Base-by-base conservation (phyloP, 1,140 invertebrate genomes). In the Andrena cerasifolii region DNA sequence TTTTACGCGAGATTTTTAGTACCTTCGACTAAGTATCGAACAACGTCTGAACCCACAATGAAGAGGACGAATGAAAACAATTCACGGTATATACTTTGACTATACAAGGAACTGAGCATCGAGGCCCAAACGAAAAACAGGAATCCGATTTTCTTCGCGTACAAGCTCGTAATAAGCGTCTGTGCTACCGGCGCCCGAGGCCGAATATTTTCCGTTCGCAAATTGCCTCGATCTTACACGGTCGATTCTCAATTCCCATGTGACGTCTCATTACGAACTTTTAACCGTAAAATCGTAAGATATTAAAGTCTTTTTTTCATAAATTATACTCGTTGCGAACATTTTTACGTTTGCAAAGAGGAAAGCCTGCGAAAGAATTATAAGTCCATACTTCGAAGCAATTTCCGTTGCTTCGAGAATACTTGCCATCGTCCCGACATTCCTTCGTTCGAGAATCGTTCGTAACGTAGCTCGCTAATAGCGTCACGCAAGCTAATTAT, bases 401-500 rank as follows among this genome's bases (percentile, higher is more conserved):
- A 63, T 61, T 51, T 72, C 56, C 45, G 6, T 62, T 16, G 6
- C 16, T 24, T 73, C n/a, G 24, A 28, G 47, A 58, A 24, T 45
- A 59, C 14, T 59, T 47, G 28, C 12, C 53, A 16, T 21, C 26
- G 24, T 10, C 16, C 2, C 26, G 0, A 5, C 26, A 26, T 49
- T 72, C 28, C 14, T 51, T 51, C 28, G 26, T 16, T 56, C 8
- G 33, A 45, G 65, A 40, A 75, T 66, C 33, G 53, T 54, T 33
- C 36, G 10, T 36, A 75, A 43, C n/a, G 21, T 24, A 26, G 16
- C 53, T 53, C 12, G 28, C 14, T 63, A 63, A n/a, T 21, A n/a
- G 5, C 33, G 47, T 73, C 72, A 75, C 72, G 62, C 72, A 43
- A 66, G n/a, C 36, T 47, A 67, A 75, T 40, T 40, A 40, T 24